Evolutionary conservation across 2,113 vertebrate genomes (phyloP).

Genomic region (Xiphophorus hellerii): DNA sequence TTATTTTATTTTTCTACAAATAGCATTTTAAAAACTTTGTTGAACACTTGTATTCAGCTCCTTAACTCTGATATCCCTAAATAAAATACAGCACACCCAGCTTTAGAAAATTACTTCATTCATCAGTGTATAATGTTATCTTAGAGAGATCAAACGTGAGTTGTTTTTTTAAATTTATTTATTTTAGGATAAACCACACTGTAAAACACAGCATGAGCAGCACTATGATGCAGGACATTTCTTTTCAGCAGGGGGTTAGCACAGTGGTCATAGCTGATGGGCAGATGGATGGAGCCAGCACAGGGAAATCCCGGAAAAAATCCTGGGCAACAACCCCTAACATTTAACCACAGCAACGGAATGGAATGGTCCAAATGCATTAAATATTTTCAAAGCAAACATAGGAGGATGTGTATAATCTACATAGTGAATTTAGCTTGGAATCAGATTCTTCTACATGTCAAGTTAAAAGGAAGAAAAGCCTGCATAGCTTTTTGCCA

Average conservation of each 20-base stretch:
- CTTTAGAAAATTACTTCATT: neutral
- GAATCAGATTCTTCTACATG: slow-evolving; percentile 22
- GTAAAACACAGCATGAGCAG: neutral
- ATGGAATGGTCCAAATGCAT: neutral
- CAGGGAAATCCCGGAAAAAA: neutral
- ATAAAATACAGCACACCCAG: neutral
- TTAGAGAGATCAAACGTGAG: no score
- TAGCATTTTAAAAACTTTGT: no score
- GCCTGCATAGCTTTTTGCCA: slow-evolving; percentile 1
- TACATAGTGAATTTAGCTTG: slow-evolving; percentile 27
- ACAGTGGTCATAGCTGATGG: neutral
- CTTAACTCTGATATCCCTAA: no score
- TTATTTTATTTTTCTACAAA: no score
- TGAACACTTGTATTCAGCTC: no score
- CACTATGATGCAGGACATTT: neutral
- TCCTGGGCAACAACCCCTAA: neutral
- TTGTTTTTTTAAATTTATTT: neutral
- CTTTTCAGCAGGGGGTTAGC: neutral
- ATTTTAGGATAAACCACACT: neutral
- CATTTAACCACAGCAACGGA: neutral
- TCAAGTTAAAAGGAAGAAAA: slow-evolving; percentile 13
- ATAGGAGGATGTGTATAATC: neutral
- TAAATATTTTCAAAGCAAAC: neutral
- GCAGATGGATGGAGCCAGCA: neutral
- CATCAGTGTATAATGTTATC: no score